phyloP scores from a whole-genome alignment of 2,113 vertebrate genomes.

The Coracopsis vasa region DNA sequence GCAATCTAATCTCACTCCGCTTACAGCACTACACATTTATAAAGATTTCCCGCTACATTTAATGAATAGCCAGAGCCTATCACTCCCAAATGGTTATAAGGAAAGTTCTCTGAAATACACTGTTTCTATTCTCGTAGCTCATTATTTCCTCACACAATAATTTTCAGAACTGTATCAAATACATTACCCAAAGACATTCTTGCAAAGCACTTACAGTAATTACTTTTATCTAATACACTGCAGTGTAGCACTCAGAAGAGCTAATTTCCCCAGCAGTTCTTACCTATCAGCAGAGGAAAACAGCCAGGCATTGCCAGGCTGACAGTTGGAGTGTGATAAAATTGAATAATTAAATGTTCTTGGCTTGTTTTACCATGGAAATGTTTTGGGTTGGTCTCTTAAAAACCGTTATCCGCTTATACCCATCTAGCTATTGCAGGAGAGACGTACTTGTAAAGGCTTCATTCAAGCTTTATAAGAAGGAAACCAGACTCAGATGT shows the following conservation, averaged over 20 bases:
- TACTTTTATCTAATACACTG: slow-evolving; percentile 10
- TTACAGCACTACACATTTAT: not conserved
- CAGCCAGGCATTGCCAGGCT: not conserved
- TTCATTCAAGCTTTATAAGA: not conserved
- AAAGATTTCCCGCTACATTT: not conserved
- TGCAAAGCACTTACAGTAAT: slow-evolving; percentile 56
- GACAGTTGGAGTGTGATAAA: not conserved
- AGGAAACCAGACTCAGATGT: not conserved
- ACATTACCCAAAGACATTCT: slow-evolving; percentile 16
- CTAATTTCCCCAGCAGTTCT: not conserved
- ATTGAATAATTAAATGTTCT: not conserved
- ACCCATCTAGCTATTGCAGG: not conserved
- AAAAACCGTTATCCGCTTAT: not conserved
- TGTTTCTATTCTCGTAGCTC: slow-evolving; percentile 14
- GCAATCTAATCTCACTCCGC: not conserved
- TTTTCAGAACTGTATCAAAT: slow-evolving; percentile 21
- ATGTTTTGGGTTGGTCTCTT: not conserved
- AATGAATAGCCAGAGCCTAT: not conserved
- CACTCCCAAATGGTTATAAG: not conserved
- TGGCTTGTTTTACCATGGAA: not conserved
- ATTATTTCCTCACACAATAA: slow-evolving; percentile 27
- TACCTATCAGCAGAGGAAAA: not conserved
- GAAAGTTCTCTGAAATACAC: not conserved
- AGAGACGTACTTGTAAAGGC: not conserved
- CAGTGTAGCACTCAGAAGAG: not conserved